Percentiles rank a stretch among this genome's conserved stretches.
phyloP scores from a whole-genome alignment of 2,888 invertebrate genomes.

The Brachypalpus laphriformis region DNA sequence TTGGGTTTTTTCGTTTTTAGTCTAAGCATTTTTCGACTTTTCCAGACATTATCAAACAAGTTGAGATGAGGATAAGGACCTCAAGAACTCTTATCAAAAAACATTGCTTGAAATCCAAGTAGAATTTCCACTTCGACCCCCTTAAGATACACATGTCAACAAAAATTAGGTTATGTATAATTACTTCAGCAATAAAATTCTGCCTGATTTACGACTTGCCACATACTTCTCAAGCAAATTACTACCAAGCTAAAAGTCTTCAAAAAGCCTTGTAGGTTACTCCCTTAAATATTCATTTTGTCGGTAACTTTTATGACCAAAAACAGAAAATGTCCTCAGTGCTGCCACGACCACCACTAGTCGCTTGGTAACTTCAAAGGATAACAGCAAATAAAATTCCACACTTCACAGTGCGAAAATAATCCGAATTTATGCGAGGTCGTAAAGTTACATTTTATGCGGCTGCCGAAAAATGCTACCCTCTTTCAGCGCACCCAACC shows the following conservation, averaged over 20 bases:
- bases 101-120: neutral
- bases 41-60: too few species aligned
- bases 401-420: constrained; percentile 68
- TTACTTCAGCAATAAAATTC: neutral
- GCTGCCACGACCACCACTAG: constrained; percentile 11
- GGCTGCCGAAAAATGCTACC: constrained; percentile 55
- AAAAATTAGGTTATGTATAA: constrained; percentile 7
- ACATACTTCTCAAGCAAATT: constrained; percentile 23
- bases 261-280: constrained; percentile 29
- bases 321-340: constrained; percentile 35
- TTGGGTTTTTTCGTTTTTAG: too few species aligned
- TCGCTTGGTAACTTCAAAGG: constrained; percentile 43
- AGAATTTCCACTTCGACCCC: neutral
- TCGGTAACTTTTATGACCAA: constrained; percentile 39
- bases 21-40: too few species aligned
- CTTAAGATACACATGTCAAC: neutral
- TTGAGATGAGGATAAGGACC: neutral
- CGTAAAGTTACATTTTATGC: constrained; percentile 70
- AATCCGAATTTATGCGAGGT: constrained; percentile 65
- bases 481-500: constrained; percentile 18
- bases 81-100: neutral
- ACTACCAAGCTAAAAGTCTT: constrained; percentile 10
- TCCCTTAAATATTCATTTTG: constrained; percentile 57
- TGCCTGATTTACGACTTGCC: constrained; percentile 3
- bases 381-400: constrained; percentile 63